A percentile compares a stretch with the other conserved stretches of the same genome.
These are phyloP conservation scores for Physeter macrocephalus DNA, from an alignment of 2,113 vertebrate species.

Conservation along the genomic window DNA sequence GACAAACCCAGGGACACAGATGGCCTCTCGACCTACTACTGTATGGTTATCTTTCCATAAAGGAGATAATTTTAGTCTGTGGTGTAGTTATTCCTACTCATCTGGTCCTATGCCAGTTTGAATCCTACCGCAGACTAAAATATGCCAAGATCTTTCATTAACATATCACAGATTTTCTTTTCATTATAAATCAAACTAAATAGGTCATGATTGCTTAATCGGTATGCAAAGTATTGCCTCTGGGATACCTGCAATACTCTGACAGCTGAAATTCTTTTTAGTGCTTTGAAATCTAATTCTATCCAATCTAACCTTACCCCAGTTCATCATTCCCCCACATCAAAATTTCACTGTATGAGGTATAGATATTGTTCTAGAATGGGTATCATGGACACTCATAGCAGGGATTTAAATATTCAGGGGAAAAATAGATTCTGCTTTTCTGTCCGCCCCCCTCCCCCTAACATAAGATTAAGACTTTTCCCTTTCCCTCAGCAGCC, in stretches of 20 bases:
- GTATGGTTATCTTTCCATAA: neutral
- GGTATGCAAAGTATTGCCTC: constrained; percentile 40
- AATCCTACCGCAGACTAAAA: constrained; percentile 25
- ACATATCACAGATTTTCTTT: constrained; percentile 55
- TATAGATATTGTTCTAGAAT: neutral
- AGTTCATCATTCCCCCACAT: neutral
- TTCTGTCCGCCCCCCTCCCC: neutral
- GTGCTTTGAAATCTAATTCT: constrained; percentile 38
- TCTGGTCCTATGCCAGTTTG: neutral
- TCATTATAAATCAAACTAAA: constrained; percentile 63
- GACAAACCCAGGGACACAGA: neutral
- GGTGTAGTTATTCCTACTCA: constrained; percentile 11
- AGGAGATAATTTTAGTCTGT: neutral
- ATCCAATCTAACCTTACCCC: neutral
- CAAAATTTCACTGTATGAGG: neutral
- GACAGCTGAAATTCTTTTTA: constrained; percentile 12
- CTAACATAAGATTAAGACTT: neutral
- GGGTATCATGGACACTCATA: neutral
- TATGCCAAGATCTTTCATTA: constrained; percentile 54
- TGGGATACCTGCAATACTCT: constrained; percentile 7
- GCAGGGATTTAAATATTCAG: neutral
- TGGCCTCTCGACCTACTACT: neutral
- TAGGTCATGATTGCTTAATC: constrained; percentile 60
- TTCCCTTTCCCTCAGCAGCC: neutral
- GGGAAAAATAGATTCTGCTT: neutral